Conservation (phyloP, 2,888 invertebrate species). For the Lithosia quadra region DNA sequence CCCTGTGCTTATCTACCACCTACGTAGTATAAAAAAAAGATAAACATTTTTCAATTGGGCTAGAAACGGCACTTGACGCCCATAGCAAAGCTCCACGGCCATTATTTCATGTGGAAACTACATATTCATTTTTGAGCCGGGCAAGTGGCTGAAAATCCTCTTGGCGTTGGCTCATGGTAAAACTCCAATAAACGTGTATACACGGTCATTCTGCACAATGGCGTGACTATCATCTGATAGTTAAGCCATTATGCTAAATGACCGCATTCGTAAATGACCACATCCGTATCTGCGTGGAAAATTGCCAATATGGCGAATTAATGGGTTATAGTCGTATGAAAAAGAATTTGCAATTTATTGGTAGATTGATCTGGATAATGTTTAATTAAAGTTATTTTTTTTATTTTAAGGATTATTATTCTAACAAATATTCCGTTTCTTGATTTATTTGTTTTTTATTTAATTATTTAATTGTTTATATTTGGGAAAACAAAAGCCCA, state of each 20-base stretch:
- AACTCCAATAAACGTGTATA: not conserved
- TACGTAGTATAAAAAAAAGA: too few relatives aligned
- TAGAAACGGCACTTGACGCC: too few relatives aligned
- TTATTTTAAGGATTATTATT: too few relatives aligned
- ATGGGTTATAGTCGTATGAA: not conserved
- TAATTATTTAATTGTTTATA: too few relatives aligned
- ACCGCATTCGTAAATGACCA: not conserved
- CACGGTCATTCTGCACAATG: not conserved
- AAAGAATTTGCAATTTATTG: not conserved
- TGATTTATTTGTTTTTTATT: too few relatives aligned
- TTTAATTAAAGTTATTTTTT: too few relatives aligned
- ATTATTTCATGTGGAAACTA: not conserved
- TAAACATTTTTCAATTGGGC: too few relatives aligned
- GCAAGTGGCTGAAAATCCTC: not conserved
- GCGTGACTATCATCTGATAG: not conserved
- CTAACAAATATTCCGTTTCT: too few relatives aligned
- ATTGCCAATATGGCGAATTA: not conserved
- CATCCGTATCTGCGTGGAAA: not conserved
- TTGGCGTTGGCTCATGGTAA: not conserved
- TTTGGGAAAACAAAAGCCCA: too few relatives aligned
- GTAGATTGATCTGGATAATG: not conserved
- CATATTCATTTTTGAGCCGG: not conserved
- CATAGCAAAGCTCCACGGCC: not conserved
- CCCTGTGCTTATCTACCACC: too few relatives aligned
- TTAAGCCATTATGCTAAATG: not conserved